These are phyloP conservation scores for Balanococcus diminutus DNA, from an alignment of 2,888 invertebrate species.

Conservation along the genomic window DNA sequence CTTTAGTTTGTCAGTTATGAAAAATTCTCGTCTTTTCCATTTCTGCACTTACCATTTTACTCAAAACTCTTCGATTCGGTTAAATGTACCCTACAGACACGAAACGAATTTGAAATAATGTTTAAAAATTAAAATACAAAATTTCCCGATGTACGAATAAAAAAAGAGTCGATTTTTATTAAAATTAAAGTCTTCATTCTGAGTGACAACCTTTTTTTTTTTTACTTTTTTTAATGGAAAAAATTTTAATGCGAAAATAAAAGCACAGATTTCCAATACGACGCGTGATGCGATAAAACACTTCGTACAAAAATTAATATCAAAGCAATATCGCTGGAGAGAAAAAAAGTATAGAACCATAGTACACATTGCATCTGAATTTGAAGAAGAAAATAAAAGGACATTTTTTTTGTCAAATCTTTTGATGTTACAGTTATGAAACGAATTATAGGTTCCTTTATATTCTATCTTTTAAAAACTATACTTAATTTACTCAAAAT, in stretches of 20 bases:
- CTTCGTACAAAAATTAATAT: conserved; percentile 24
- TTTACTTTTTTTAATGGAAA: background rate
- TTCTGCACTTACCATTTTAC: conserved; percentile 3
- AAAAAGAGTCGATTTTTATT: conserved; percentile 28
- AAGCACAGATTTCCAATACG: conserved; percentile 24
- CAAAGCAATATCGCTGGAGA: background rate
- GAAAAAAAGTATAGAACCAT: background rate
- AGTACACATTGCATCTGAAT: background rate
- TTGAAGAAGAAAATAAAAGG: background rate
- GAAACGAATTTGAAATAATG: conserved; percentile 6
- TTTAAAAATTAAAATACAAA: conserved; percentile 20
- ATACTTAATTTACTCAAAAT: conserved; percentile 39
- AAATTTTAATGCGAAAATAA: conserved; percentile 25
- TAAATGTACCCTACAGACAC: background rate
- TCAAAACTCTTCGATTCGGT: conserved; percentile 1
- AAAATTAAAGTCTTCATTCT: conserved; percentile 23
- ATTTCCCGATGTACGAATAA: background rate
- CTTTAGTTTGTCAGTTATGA: conserved; percentile 40
- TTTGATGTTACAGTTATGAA: background rate
- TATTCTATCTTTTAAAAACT: conserved; percentile 15
- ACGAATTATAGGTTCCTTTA: conserved; percentile 22
- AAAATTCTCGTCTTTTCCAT: conserved; percentile 35
- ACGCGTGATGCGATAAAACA: conserved; percentile 17
- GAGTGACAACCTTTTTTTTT: background rate
- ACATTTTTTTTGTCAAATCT: background rate